Base-by-base conservation (phyloP, 1,140 invertebrate species). In the Atta colombica region DNA sequence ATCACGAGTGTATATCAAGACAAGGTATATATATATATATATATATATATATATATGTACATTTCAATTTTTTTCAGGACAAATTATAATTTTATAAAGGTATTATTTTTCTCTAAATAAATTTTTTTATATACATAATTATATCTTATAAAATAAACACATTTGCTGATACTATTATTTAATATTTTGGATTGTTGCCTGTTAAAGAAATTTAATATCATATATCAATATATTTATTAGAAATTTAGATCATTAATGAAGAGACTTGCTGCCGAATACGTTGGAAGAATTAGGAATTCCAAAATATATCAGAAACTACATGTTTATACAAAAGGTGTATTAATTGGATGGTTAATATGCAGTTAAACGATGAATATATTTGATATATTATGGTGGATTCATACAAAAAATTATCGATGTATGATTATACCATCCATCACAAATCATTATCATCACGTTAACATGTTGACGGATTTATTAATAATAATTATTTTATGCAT, bases 211-310 rank as follows among this genome's bases (percentile, higher is more conserved):
- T 35, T 35, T 35, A 35, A 35, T 35, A 35, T 35, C 6, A 35
- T 6, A 35, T 35, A 35, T 31, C 31, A 31, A 31, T 31, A 31
- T 31, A 31, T 35, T 35, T 35, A 35, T 35, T 35, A 35, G 49
- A 77, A 25, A 66, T 85, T 77, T 51, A 21, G 16, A 21, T 45
- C 12, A 45, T 66, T 71, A 14, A 21, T 85, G 25, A 66, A 77
- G 21, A 85, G 18, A n/a, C 31, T 85, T 55, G 49, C 18, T 51
- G 14, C 16, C n/a, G 60, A 31, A 77, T 21, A 85, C 72, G 3
- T 28, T 85, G 7, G 45, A 53, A 77, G 16, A 65, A 0, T 7
- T 85, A 51, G 72, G 74, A 3, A 85, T 45, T n/a, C 25, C 21
- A 21, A 63, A 49, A 21, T 45, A 0, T 77, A 85, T 51, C 25